Base-by-base conservation (phyloP, 2,888 invertebrate genomes). In the Ceriagrion tenellum region DNA sequence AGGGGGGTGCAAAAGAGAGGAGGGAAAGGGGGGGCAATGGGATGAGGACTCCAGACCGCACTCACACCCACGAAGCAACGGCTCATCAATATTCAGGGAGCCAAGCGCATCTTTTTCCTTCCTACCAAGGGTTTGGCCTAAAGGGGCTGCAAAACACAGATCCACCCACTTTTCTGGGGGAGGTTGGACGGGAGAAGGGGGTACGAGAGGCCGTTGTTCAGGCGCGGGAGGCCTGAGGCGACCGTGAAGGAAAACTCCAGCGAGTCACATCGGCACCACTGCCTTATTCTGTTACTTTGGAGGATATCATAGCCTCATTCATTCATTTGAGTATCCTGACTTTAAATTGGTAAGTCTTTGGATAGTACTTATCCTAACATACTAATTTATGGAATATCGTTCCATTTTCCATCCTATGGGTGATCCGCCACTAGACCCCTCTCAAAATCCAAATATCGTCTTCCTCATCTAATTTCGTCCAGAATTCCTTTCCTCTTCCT, bases 41-140 rank as follows among this genome's bases (percentile, higher is more conserved):
- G 69, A 69, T 69, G 69, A 59, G 59, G 20, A 59, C 59, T 59
- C 59, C 10, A 23, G 69, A 69, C 69, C 69, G 69, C 69, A 69
- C 69, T 20, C 59, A n/a, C 69, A 16, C 59, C 59, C 59, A 59
- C 59, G 18, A 59, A 59, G 59, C 26, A 2, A 59, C 35, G 81
- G 1, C 81, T 81, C 81, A 81, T 81, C 81, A 81, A 81, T 81
- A 81, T 81, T 81, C 81, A 81, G 35, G 81, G 35, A 81, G 35
- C 10, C 30, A 4, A 81, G 81, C 81, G 81, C 10, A 81, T 81
- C 18, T 26, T 81, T 69, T 81, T 35, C 81, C 35, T 35, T 35
- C 81, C 81, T 30, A 6, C 69, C 69, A n/a, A 35, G 81, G 16
- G 81, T 26, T 35, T 35, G 81, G 81, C 69, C 69, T n/a, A 6